Percentiles rank a stretch among this genome's conserved stretches.
Evolutionary conservation across 2,888 invertebrate species (phyloP).

Genomic region (Blastobasis lacticolella): DNA sequence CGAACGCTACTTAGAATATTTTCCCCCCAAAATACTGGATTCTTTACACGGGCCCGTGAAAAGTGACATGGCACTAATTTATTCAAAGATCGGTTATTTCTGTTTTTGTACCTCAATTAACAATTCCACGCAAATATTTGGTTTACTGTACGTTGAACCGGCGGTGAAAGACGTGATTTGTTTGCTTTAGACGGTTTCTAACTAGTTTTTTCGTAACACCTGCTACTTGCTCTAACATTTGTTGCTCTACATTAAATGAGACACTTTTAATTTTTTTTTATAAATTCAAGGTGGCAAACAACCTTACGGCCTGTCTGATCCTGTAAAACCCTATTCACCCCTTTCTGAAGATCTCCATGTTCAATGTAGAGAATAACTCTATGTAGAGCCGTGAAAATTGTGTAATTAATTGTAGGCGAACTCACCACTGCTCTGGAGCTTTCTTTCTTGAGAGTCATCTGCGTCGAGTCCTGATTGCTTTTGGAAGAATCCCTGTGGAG

Average conservation of each 20-base stretch:
- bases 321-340: too few relatives aligned
- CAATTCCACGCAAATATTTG: conserved; percentile 57
- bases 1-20: conserved; percentile 14
- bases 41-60: conserved; percentile 58
- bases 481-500: conserved; percentile 61
- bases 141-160: conserved; percentile 40
- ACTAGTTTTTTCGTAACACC: too few relatives aligned
- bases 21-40: conserved; percentile 53
- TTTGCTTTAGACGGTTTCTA: background rate
- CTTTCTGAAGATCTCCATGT: too few relatives aligned
- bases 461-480: conserved; percentile 61
- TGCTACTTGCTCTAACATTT: too few relatives aligned
- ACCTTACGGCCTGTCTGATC: too few relatives aligned
- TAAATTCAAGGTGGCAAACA: too few relatives aligned
- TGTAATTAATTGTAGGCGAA: conserved; percentile 10
- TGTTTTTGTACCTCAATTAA: conserved; percentile 52
- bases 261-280: too few relatives aligned
- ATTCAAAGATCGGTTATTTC: conserved; percentile 53
- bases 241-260: too few relatives aligned
- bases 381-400: too few relatives aligned
- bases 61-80: conserved; percentile 59
- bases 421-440: conserved; percentile 65
- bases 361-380: too few relatives aligned
- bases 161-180: background rate
- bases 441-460: conserved; percentile 65